These are phyloP conservation scores for Muschampia plurimacula DNA, from an alignment of 2,888 invertebrate species.

Conservation along the genomic window DNA sequence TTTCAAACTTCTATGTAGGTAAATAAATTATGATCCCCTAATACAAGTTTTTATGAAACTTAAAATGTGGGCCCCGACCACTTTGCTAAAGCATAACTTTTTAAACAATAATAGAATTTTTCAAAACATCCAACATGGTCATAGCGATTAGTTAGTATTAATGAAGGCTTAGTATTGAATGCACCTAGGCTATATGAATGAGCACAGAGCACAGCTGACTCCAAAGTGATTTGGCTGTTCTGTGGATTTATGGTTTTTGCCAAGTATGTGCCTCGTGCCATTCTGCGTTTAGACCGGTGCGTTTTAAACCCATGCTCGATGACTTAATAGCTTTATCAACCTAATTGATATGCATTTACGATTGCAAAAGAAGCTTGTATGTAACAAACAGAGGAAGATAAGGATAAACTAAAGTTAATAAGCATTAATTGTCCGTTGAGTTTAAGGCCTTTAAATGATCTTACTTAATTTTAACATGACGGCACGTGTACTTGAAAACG, in stretches of 20 bases:
- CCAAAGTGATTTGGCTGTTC: not conserved
- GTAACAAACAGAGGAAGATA: not conserved
- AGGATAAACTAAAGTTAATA: not conserved
- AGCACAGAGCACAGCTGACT: no score
- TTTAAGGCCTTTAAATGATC: not conserved
- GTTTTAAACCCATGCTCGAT: constrained; percentile 51
- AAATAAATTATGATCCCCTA: no score
- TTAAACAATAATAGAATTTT: no score
- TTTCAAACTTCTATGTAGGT: no score
- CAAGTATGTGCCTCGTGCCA: constrained; percentile 49
- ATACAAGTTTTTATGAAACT: no score
- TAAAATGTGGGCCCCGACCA: no score
- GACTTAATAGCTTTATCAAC: constrained; percentile 44
- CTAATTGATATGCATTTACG: constrained; percentile 35
- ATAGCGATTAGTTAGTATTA: no score
- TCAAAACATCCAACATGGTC: no score
- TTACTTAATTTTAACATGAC: not conserved
- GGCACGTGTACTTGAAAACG: no score
- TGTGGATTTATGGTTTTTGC: constrained; percentile 46
- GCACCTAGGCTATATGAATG: no score
- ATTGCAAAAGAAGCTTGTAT: constrained; percentile 18
- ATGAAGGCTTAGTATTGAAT: no score
- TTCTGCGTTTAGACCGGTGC: constrained; percentile 15
- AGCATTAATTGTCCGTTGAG: not conserved
- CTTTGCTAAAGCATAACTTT: no score